phyloP scores from a whole-genome alignment of 1,140 invertebrate species.

The Trinorchestia longiramus region DNA sequence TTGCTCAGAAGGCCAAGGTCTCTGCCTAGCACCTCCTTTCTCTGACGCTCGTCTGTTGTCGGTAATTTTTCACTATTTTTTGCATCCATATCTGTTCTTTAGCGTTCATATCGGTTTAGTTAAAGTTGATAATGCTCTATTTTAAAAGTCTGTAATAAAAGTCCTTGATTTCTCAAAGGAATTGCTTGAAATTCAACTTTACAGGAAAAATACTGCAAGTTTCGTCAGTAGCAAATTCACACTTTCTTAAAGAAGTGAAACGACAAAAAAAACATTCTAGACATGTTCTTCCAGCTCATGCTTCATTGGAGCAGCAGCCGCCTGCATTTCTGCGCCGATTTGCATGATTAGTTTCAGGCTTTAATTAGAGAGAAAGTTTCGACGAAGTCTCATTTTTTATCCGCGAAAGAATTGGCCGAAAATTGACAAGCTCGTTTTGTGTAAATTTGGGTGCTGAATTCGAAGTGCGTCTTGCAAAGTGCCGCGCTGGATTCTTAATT shows the following conservation, averaged over 20 bases:
- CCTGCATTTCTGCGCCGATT: neutral
- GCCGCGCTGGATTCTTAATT: neutral
- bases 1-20: no score
- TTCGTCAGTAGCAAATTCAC: neutral
- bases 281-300: neutral
- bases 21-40: no score
- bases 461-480: neutral
- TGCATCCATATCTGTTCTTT: no score
- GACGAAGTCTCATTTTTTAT: neutral
- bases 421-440: neutral
- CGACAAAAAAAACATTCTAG: neutral
- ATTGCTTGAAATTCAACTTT: neutral
- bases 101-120: neutral
- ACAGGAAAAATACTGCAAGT: neutral
- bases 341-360: neutral
- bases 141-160: neutral
- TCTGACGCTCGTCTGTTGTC: no score
- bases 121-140: neutral
- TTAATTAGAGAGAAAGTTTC: constrained; percentile 22
- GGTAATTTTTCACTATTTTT: no score
- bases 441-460: neutral
- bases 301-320: neutral
- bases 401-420: neutral
- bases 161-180: neutral
- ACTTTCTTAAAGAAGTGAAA: neutral